Conservation (phyloP, 2,888 invertebrate species). For the Eristalinus aeneus region DNA sequence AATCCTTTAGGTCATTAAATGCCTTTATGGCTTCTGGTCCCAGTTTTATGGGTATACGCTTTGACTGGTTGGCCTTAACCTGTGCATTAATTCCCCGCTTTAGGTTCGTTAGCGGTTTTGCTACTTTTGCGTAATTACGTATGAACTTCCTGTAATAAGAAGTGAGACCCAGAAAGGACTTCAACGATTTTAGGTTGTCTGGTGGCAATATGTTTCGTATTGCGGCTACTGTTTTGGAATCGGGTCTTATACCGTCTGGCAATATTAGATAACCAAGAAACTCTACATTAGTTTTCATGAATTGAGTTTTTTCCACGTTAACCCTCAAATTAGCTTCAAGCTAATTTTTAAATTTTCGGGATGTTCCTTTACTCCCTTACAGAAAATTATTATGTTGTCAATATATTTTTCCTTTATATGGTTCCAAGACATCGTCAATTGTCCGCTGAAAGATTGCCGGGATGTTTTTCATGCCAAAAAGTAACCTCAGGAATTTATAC, state of each 20-base stretch:
- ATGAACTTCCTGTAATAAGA: constrained; percentile 65
- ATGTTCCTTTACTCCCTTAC: neutral
- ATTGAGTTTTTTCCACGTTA: constrained; percentile 52
- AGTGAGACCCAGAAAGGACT: constrained; percentile 49
- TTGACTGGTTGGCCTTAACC: too few relatives aligned
- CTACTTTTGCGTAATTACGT: constrained; percentile 52
- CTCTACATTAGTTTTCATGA: too few relatives aligned
- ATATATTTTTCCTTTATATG: constrained; percentile 38
- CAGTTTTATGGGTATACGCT: too few relatives aligned
- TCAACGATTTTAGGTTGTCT: too few relatives aligned
- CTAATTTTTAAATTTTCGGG: neutral
- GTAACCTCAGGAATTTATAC: too few relatives aligned
- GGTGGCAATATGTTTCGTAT: constrained; percentile 26
- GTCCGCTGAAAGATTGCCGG: constrained; percentile 63
- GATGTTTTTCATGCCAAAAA: too few relatives aligned
- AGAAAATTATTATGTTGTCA: neutral
- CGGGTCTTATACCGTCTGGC: constrained; percentile 40
- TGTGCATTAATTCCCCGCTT: neutral
- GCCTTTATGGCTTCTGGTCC: too few relatives aligned
- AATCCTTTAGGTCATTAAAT: too few relatives aligned
- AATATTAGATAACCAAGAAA: constrained; percentile 53
- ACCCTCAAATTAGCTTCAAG: constrained; percentile 13
- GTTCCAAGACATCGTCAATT: constrained; percentile 70
- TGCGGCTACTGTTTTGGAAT: constrained; percentile 30
- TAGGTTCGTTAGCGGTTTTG: neutral